phyloP scores from a whole-genome alignment of 2,888 invertebrate genomes.

The Sinhomidia bicolor region DNA sequence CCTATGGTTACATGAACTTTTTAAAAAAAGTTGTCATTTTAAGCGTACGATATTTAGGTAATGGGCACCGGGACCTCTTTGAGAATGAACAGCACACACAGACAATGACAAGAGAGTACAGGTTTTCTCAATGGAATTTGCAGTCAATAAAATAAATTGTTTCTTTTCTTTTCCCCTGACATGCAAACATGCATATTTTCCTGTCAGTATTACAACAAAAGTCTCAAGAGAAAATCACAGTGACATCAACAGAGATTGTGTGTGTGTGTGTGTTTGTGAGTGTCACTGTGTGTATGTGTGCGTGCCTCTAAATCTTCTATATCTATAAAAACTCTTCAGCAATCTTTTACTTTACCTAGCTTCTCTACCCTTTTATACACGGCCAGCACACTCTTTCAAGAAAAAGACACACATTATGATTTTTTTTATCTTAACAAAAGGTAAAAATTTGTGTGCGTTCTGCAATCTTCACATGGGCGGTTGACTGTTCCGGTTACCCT shows the following conservation, averaged over 20 bases:
- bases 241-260: constrained; percentile 54
- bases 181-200: constrained; percentile 55
- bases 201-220: constrained; percentile 58
- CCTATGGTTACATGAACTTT: constrained; percentile 26
- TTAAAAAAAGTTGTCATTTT: constrained; percentile 47
- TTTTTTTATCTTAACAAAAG: constrained; percentile 5
- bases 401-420: neutral
- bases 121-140: constrained; percentile 74
- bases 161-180: constrained; percentile 61
- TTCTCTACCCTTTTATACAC: no score
- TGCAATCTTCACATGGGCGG: constrained; percentile 45
- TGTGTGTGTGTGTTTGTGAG: constrained; percentile 8
- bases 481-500: constrained; percentile 64
- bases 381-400: neutral
- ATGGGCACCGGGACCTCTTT: constrained; percentile 62
- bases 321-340: neutral
- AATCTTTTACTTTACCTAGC: constrained; percentile 1
- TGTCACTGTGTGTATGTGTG: constrained; percentile 64
- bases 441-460: constrained; percentile 41
- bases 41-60: constrained; percentile 54
- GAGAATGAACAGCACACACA: constrained; percentile 30
- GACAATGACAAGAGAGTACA: constrained; percentile 69
- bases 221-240: constrained; percentile 47
- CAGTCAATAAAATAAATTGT: constrained; percentile 75
- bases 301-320: constrained; percentile 45